Percentiles rank a stretch among this genome's conserved stretches.
phyloP scores from a whole-genome alignment of 2,113 vertebrate species.

The Ochotona princeps region DNA sequence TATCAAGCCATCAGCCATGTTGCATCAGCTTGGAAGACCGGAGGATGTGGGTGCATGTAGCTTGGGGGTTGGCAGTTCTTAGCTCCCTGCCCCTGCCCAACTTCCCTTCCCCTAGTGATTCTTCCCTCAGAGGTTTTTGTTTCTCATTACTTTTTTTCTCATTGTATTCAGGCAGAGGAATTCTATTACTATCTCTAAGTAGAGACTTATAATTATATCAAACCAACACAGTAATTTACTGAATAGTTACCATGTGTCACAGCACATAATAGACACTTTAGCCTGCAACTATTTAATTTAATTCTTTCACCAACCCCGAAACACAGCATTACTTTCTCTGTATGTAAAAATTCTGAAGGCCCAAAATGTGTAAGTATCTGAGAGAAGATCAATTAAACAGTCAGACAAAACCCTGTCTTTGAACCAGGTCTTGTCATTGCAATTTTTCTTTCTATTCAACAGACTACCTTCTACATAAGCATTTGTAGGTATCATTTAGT shows the following conservation, averaged over 20 bases:
- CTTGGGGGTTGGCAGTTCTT: too few species aligned
- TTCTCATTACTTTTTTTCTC: neutral
- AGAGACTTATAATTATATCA: conserved; percentile 1
- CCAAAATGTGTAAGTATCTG: neutral
- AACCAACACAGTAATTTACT: conserved; percentile 14
- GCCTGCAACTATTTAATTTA: neutral
- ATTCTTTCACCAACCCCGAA: neutral
- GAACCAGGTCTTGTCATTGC: neutral
- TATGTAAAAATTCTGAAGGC: neutral
- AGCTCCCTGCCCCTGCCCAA: too few species aligned
- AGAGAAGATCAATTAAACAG: neutral
- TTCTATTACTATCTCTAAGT: conserved; percentile 17
- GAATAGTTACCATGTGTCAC: neutral
- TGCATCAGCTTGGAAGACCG: too few species aligned
- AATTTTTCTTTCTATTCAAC: neutral
- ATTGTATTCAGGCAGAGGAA: neutral
- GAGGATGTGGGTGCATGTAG: too few species aligned
- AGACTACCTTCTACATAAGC: neutral
- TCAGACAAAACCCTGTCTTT: neutral
- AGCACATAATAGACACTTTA: neutral
- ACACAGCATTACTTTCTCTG: neutral
- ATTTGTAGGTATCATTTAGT: neutral
- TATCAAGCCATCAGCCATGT: too few species aligned
- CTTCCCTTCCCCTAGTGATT: too few species aligned
- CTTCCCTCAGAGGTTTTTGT: too few species aligned